phyloP scores from a whole-genome alignment of 1,140 invertebrate genomes.

The Bombus superbus region DNA sequence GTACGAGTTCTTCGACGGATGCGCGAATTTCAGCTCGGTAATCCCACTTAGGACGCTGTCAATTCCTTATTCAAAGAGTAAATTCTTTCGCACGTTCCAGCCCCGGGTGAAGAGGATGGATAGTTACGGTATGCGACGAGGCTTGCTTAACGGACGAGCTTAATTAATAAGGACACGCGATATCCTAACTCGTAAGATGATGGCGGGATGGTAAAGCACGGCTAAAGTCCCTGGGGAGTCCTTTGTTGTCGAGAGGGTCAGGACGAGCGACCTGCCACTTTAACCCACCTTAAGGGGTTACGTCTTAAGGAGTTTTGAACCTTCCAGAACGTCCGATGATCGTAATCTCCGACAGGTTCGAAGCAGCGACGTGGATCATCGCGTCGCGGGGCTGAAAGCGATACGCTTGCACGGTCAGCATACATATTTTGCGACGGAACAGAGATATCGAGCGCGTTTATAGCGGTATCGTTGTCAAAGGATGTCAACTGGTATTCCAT shows the following conservation, averaged over 20 bases:
- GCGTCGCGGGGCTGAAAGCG: background rate
- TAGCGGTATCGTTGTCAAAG: slow-evolving; percentile 42
- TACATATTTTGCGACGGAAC: background rate
- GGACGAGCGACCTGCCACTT: slow-evolving; percentile 76
- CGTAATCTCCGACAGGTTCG: slow-evolving; percentile 18
- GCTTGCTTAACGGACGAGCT: slow-evolving; percentile 79
- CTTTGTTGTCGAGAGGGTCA: slow-evolving; percentile 81
- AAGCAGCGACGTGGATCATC: background rate
- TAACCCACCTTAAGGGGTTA: slow-evolving; percentile 77
- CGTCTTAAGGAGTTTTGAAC: slow-evolving; percentile 68
- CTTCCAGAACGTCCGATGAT: slow-evolving; percentile 41
- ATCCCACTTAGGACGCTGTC: slow-evolving; percentile 27
- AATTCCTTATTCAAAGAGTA: slow-evolving; percentile 49
- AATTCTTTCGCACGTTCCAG: slow-evolving; percentile 67
- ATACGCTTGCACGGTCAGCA: slow-evolving; percentile 37
- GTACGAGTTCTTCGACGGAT: background rate
- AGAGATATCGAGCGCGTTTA: slow-evolving; percentile 10
- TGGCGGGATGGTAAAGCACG: slow-evolving; percentile 72
- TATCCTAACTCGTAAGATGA: slow-evolving; percentile 79
- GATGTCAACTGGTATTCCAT: slow-evolving; percentile 1
- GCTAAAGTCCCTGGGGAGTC: slow-evolving; percentile 76
- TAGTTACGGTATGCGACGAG: slow-evolving; percentile 80
- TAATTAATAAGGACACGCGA: slow-evolving; percentile 84
- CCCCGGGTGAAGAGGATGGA: slow-evolving; percentile 65
- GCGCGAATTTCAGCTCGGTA: slow-evolving; percentile 3